These are phyloP conservation scores for Rhabdornis inornatus DNA, from an alignment of 2,113 vertebrate species.

Conservation along the genomic window DNA sequence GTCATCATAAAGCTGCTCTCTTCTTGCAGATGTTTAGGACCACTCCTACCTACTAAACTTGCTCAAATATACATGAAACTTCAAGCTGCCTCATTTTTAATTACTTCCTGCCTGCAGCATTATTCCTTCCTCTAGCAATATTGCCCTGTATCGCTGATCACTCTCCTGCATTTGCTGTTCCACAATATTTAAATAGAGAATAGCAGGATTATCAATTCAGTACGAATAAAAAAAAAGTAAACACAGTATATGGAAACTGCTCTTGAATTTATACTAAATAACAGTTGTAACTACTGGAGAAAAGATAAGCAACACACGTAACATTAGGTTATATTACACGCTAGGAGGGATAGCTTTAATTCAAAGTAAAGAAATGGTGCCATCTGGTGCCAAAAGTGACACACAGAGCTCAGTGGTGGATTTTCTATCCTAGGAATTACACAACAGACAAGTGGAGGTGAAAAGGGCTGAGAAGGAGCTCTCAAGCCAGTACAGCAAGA, in stretches of 20 bases:
- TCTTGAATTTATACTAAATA: neutral
- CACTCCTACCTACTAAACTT: neutral
- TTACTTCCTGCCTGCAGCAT: neutral
- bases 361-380: neutral
- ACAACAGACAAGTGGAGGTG: neutral
- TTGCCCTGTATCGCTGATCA: neutral
- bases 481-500: neutral
- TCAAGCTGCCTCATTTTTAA: neutral
- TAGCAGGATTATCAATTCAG: neutral
- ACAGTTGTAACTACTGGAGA: neutral
- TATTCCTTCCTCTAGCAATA: neutral
- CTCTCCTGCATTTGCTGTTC: neutral
- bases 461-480: neutral
- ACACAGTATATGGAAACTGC: neutral
- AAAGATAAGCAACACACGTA: neutral
- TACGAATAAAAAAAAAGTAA: neutral
- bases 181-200: neutral
- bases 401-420: neutral
- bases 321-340: neutral
- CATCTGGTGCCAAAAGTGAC: slow-evolving; percentile 13
- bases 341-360: neutral
- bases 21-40: neutral
- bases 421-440: neutral
- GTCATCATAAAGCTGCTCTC: neutral
- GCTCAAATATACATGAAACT: neutral